phyloP scores from a whole-genome alignment of 2,888 invertebrate species.

The Dasypogon diadema region DNA sequence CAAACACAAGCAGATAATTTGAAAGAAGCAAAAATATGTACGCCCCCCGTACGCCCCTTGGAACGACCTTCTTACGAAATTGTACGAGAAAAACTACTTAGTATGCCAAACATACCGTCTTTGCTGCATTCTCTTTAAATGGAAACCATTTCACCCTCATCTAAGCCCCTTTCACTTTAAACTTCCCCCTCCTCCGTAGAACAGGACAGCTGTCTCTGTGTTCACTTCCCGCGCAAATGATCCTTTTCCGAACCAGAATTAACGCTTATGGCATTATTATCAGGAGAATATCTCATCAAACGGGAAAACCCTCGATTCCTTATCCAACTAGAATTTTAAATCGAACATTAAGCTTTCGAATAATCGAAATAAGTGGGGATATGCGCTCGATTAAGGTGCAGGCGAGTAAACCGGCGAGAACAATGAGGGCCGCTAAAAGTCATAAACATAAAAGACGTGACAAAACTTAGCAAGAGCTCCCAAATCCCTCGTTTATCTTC shows the following conservation, averaged over 20 bases:
- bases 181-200: not conserved
- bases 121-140: conserved; percentile 49
- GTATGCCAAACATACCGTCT: conserved; percentile 25
- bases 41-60: not conserved
- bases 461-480: conserved; percentile 53
- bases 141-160: conserved; percentile 19
- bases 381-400: conserved; percentile 52
- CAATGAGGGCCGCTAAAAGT: conserved; percentile 53
- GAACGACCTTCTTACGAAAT: not conserved
- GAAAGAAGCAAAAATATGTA: not conserved
- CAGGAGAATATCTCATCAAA: conserved; percentile 51
- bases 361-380: conserved; percentile 47
- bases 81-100: conserved; percentile 38
- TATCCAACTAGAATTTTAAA: conserved; percentile 56
- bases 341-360: conserved; percentile 52
- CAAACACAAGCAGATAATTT: conserved; percentile 14
- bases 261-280: conserved; percentile 57
- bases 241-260: conserved; percentile 46
- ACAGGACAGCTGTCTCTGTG: conserved; percentile 10
- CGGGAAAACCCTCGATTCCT: conserved; percentile 22
- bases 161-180: conserved; percentile 17
- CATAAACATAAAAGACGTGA: conserved; percentile 57
- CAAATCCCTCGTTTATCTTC: conserved; percentile 50
- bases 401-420: conserved; percentile 37
- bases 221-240: conserved; percentile 28